Conservation (phyloP, 2,888 invertebrate species). For the Drosophila formosana region DNA sequence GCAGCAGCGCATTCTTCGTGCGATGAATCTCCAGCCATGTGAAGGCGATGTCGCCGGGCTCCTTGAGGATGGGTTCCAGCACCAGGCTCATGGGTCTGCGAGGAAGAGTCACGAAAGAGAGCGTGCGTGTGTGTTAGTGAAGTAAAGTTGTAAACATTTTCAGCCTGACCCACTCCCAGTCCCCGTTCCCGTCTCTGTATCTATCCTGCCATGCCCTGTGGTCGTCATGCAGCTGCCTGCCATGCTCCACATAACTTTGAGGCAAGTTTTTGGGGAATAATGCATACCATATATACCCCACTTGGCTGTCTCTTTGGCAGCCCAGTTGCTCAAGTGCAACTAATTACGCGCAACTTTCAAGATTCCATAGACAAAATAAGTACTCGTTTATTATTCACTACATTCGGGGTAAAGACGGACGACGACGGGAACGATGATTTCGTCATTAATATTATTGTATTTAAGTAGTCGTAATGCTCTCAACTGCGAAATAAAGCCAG, state of each 20-base stretch:
- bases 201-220: slow-evolving; percentile 13
- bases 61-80: slow-evolving; percentile 89
- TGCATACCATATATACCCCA: slow-evolving; percentile 12
- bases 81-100: slow-evolving; percentile 87
- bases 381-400: slow-evolving; percentile 53
- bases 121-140: slow-evolving; percentile 14
- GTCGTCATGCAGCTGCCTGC: slow-evolving; percentile 16
- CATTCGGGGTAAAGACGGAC: slow-evolving; percentile 25
- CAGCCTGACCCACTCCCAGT: neutral
- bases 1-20: slow-evolving; percentile 87
- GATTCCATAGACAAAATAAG: slow-evolving; percentile 50
- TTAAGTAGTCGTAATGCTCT: slow-evolving; percentile 46
- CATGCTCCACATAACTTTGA: slow-evolving; percentile 62
- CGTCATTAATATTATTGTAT: slow-evolving; percentile 38
- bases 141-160: slow-evolving; percentile 61
- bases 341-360: slow-evolving; percentile 70
- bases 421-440: slow-evolving; percentile 24
- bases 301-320: slow-evolving; percentile 32
- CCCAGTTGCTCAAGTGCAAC: slow-evolving; percentile 61
- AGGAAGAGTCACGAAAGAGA: slow-evolving; percentile 2
- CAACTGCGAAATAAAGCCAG: slow-evolving; percentile 29
- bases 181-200: neutral
- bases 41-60: slow-evolving; percentile 91
- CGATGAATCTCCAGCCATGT: slow-evolving; percentile 91
- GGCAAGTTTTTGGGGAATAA: slow-evolving; percentile 41